Conservation (phyloP, 2,888 invertebrate genomes). For the Platycheirus rosarum region DNA sequence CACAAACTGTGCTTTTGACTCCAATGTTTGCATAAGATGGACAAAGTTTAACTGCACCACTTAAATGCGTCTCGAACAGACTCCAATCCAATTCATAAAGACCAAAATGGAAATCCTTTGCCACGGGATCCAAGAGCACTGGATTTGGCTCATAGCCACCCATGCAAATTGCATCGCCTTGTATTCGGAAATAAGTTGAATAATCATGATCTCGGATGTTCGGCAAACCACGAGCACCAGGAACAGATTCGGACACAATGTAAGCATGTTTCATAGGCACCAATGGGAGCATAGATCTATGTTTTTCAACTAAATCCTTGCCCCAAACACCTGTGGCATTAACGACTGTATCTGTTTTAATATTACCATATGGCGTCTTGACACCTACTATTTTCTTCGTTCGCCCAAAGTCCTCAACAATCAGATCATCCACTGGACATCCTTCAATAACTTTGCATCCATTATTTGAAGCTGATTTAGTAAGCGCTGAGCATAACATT, state of each 20-base stretch:
- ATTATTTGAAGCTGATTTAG: slow-evolving; percentile 87
- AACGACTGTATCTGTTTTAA: slow-evolving; percentile 90
- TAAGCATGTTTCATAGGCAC: slow-evolving; percentile 95
- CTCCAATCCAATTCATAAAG: slow-evolving; percentile 95
- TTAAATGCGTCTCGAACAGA: slow-evolving; percentile 90
- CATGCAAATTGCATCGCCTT: slow-evolving; percentile 91
- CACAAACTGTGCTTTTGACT: slow-evolving; percentile 93
- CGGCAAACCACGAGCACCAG: slow-evolving; percentile 89
- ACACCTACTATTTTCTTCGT: slow-evolving; percentile 88
- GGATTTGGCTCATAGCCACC: slow-evolving; percentile 96
- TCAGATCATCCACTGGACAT: slow-evolving; percentile 88
- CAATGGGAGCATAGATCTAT: slow-evolving; percentile 87
- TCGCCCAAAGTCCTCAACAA: slow-evolving; percentile 85
- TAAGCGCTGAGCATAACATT: slow-evolving; percentile 89
- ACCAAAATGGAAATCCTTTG: slow-evolving; percentile 90
- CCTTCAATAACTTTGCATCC: slow-evolving; percentile 90
- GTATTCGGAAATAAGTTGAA: slow-evolving; percentile 91
- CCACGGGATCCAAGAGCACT: slow-evolving; percentile 89
- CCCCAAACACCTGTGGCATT: slow-evolving; percentile 92
- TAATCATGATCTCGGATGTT: slow-evolving; percentile 94
- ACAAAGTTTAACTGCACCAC: slow-evolving; percentile 88
- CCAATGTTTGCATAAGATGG: slow-evolving; percentile 90
- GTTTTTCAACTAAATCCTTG: slow-evolving; percentile 84
- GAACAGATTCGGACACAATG: slow-evolving; percentile 90
- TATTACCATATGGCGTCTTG: slow-evolving; percentile 87